Evolutionary conservation across 2,888 invertebrate species (phyloP), one percentile per base, ranked within the genome.

Genomic region (Nasonovia ribisnigri): DNA sequence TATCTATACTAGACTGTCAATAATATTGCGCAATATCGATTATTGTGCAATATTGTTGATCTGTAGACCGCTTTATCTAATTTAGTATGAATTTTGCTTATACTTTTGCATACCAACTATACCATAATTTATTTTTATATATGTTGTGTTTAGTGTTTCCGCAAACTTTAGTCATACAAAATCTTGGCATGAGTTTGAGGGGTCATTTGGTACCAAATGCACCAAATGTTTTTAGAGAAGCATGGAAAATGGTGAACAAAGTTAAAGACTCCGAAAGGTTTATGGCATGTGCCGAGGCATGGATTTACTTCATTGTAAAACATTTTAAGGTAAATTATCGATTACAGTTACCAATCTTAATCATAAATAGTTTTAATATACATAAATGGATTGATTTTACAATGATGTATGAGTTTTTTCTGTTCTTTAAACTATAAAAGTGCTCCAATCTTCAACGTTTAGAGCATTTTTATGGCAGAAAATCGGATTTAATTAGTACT

Each of bases 231-330:
- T 96, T 97, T 77, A 96, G 96, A 95, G 96, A 96, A 92, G 97
- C 97, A 20, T 97, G 97, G 96, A 96, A 96, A 94, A 96, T 97
- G 67, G 96, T 98, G 51, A 97, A 97, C 90, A 97, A 96, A 94
- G 96, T 98, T 86, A 96, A 96, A 90, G 97, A 97, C 95, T 96
- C 97, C 0, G 96, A 96, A 95, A 97, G 98, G 95, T 99, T 99
- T 95, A 97, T 99, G 95, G 96, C 97, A 95, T 98, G 98, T 95
- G 97, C 98, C 92, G 98, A 98, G 95, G 97, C 98, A 29, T 99
- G 99, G 99, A 96, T 98, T 90, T 98, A 98, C 95, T 99, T 98
- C 96, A 97, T 98, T 13, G 97, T 98, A 42, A 97, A 97, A 95
- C 97, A 98, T 96, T 98, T 99, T 96, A 97, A 98, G 95, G 98